Percentiles rank a stretch among this genome's conserved stretches.
Evolutionary conservation across 37 sponge, comb jelly and placozoan genomes (phyloP).

Genomic region (Bolinopsis microptera): DNA sequence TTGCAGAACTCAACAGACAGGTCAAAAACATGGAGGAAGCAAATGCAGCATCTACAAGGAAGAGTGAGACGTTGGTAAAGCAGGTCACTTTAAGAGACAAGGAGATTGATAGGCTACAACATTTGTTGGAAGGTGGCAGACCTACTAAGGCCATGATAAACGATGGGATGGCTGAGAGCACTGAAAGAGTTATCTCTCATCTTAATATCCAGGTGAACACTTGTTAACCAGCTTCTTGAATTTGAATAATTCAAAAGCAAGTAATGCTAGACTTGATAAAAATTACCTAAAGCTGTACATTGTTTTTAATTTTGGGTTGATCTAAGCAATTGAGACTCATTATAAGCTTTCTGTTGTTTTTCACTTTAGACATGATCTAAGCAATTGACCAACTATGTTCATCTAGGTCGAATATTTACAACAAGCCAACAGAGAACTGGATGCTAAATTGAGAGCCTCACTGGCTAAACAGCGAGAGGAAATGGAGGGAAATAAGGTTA

Average conservation of each 20-base stretch:
- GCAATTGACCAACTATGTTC: too few relatives aligned
- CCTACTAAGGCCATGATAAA: slow-evolving; percentile 88
- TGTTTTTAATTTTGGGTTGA: not conserved
- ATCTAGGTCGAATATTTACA: slow-evolving; percentile 92
- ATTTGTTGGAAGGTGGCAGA: slow-evolving; percentile 85
- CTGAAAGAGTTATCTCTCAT: slow-evolving; percentile 92
- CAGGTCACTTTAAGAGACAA: slow-evolving; percentile 82
- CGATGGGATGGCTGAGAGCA: slow-evolving; percentile 77
- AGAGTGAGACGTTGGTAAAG: slow-evolving; percentile 71
- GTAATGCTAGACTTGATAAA: not conserved
- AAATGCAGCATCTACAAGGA: slow-evolving; percentile 66
- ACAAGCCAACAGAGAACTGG: slow-evolving; percentile 86
- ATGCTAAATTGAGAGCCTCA: slow-evolving; percentile 69
- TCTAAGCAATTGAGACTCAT: not conserved
- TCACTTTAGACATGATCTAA: too few relatives aligned
- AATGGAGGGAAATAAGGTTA: slow-evolving; percentile 56
- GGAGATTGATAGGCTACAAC: slow-evolving; percentile 90
- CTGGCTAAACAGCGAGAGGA: slow-evolving; percentile 67
- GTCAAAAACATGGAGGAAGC: slow-evolving; percentile 70
- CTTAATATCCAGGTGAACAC: slow-evolving; percentile 87
- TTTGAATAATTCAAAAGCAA: too few relatives aligned
- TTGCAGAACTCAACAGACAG: slow-evolving; percentile 74
- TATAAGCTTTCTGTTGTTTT: too few relatives aligned
- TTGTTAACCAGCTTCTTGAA: too few relatives aligned
- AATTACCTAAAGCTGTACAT: not conserved